phyloP scores from a whole-genome alignment of 92 coral and sea anemone species.

The Epizoanthus scotinus region DNA sequence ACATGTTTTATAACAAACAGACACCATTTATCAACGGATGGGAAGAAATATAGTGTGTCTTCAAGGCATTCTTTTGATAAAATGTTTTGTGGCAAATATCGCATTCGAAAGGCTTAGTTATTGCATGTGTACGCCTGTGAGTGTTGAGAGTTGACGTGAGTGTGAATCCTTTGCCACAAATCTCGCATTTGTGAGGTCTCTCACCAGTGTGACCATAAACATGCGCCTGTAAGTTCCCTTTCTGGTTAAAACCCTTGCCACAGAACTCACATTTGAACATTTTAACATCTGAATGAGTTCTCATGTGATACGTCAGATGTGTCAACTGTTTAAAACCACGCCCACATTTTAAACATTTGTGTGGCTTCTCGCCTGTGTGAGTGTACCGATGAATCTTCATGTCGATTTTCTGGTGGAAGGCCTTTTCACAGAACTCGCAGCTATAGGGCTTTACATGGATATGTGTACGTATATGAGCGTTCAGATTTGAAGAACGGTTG shows the following conservation, averaged over 20 bases:
- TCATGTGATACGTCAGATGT: slow-evolving; percentile 87
- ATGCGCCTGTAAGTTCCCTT: slow-evolving; percentile 84
- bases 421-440: slow-evolving; percentile 82
- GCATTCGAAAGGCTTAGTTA: slow-evolving; percentile 74
- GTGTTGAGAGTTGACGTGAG: slow-evolving; percentile 86
- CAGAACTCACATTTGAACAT: slow-evolving; percentile 78
- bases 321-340: slow-evolving; percentile 87
- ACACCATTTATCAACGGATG: slow-evolving; percentile 76
- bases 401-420: slow-evolving; percentile 85
- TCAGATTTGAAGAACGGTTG: slow-evolving; percentile 72
- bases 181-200: slow-evolving; percentile 77
- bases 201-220: slow-evolving; percentile 85
- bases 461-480: slow-evolving; percentile 79
- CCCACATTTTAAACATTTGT: slow-evolving; percentile 78
- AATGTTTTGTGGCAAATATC: slow-evolving; percentile 76
- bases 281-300: slow-evolving; percentile 79
- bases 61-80: slow-evolving; percentile 87
- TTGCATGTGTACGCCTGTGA: slow-evolving; percentile 72
- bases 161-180: slow-evolving; percentile 81
- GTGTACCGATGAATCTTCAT: slow-evolving; percentile 81
- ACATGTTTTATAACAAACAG: slow-evolving; percentile 35
- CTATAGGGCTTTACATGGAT: slow-evolving; percentile 63
- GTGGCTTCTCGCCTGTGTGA: slow-evolving; percentile 92
- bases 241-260: slow-evolving; percentile 87
- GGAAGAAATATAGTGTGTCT: slow-evolving; percentile 83